Conservation (phyloP, 2,113 vertebrate species). For the Microcebus jonahi region DNA sequence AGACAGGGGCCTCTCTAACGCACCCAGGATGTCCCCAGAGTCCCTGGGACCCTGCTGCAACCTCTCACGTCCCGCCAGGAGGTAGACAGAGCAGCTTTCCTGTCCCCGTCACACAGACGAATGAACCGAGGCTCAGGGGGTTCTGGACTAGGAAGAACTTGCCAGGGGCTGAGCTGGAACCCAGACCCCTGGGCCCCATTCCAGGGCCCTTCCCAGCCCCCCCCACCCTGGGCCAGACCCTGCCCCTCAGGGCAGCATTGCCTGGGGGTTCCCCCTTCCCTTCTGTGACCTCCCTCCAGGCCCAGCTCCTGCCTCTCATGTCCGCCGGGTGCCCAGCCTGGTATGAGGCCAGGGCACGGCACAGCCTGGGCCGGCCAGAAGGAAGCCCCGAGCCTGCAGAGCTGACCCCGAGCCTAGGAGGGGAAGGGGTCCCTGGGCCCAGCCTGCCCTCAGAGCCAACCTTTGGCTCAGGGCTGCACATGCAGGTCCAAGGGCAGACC, state of each 20-base stretch:
- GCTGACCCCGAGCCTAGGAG: fast-evolving
- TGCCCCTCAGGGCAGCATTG: fast-evolving
- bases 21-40: background rate
- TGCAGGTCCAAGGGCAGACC: background rate
- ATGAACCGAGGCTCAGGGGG: background rate
- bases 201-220: background rate
- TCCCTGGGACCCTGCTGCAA: background rate
- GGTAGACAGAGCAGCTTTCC: no score
- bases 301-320: fast-evolving
- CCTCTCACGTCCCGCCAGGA: no score
- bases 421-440: background rate
- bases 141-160: no score
- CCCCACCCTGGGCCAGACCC: fast-evolving
- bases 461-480: background rate
- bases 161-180: background rate
- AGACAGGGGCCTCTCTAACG: background rate
- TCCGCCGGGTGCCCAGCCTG: background rate
- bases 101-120: fast-evolving
- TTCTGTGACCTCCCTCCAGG: no score
- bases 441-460: background rate
- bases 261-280: no score
- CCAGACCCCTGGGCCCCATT: background rate
- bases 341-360: fast-evolving
- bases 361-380: background rate
- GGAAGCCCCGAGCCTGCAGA: background rate